Evolutionary conservation across 2,888 invertebrate genomes (phyloP).

Genomic region (Hedya salicella): DNA sequence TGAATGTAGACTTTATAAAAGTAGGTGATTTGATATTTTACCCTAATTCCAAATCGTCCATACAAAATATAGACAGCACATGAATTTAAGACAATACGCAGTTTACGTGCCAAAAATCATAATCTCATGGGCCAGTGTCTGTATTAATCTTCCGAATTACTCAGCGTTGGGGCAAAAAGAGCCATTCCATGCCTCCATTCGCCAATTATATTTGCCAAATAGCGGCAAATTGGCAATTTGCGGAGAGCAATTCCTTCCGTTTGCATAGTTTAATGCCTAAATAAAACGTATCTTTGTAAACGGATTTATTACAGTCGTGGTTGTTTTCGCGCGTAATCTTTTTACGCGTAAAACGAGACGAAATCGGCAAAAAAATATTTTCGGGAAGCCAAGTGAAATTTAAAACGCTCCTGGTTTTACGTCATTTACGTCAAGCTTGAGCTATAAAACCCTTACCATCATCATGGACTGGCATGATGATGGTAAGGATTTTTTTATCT

Average conservation of each 20-base stretch:
- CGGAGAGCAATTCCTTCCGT: conserved; percentile 69
- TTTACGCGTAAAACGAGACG: conserved; percentile 22
- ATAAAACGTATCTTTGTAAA: conserved; percentile 38
- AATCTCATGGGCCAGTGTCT: conserved; percentile 68
- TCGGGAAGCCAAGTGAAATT: background rate
- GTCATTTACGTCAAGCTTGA: background rate
- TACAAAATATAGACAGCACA: background rate
- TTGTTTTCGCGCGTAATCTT: conserved; percentile 16
- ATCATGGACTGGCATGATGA: no score
- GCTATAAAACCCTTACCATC: background rate
- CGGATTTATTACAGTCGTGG: conserved; percentile 11
- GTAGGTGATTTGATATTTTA: background rate
- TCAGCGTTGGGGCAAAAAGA: conserved; percentile 63
- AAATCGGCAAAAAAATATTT: conserved; percentile 23
- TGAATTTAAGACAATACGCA: conserved; percentile 30
- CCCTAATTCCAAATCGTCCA: background rate
- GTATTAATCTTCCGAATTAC: conserved; percentile 74
- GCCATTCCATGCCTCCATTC: conserved; percentile 63
- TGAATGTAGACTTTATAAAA: no score
- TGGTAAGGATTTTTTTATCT: no score
- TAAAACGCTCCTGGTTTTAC: background rate
- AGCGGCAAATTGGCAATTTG: conserved; percentile 76
- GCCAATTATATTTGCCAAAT: conserved; percentile 70
- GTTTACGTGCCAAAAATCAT: conserved; percentile 69
- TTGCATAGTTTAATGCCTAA: conserved; percentile 63